Evolutionary conservation across 2,797 vertebrate genomes (phyloP).

Genomic region (Poeciliopsis paucimaculata): DNA sequence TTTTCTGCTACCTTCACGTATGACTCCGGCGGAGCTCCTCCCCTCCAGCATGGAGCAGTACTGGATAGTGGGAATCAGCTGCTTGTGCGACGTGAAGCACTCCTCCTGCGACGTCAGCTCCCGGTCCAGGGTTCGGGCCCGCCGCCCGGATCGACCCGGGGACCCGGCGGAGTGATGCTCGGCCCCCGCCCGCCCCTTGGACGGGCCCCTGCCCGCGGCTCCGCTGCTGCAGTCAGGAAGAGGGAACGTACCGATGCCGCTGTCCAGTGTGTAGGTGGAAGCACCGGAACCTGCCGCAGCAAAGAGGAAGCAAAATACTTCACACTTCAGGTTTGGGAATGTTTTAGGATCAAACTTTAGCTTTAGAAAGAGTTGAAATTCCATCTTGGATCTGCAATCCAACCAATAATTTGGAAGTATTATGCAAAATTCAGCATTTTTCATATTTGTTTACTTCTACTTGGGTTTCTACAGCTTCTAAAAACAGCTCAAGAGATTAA

Average conservation of each 20-base stretch:
- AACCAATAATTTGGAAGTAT: too few relatives aligned
- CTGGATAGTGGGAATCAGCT: conserved; percentile 78
- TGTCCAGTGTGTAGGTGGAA: conserved; percentile 94
- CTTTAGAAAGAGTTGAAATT: too few relatives aligned
- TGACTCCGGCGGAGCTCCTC: conserved; percentile 65
- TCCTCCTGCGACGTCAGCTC: conserved; percentile 89
- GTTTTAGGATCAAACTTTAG: too few relatives aligned
- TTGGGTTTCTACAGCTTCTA: too few relatives aligned
- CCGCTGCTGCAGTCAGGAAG: conserved; percentile 90
- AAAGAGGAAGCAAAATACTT: not conserved
- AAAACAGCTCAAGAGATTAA: too few relatives aligned
- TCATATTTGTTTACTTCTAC: too few relatives aligned
- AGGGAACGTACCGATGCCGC: conserved; percentile 95
- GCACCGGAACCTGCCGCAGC: conserved; percentile 86
- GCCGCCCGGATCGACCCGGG: conserved; percentile 83
- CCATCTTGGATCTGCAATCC: too few relatives aligned
- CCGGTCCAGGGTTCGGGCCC: conserved; percentile 91
- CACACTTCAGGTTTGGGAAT: too few relatives aligned
- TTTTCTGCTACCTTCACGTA: conserved; percentile 79
- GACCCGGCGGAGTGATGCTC: conserved; percentile 81
- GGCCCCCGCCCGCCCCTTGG: conserved; percentile 83
- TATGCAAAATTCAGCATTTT: too few relatives aligned
- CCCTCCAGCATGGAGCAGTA: conserved; percentile 80
- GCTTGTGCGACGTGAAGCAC: conserved; percentile 74
- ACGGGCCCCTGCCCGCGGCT: conserved; percentile 85